phyloP scores from a whole-genome alignment of 2,797 vertebrate species.

The Acipenser oxyrinchus region DNA sequence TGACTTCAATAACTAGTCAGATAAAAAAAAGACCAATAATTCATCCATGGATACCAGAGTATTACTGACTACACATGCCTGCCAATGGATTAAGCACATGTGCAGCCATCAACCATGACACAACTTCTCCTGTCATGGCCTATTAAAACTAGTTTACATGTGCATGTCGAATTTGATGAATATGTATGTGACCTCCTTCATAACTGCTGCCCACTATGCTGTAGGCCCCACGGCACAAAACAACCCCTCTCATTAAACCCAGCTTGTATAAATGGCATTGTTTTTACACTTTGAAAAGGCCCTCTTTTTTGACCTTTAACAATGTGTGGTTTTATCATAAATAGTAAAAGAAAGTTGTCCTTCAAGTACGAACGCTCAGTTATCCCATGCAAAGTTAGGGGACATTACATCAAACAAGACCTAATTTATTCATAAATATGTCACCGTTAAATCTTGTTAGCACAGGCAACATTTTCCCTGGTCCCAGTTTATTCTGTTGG shows the following conservation, averaged over 20 bases:
- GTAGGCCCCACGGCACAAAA: conserved; percentile 71
- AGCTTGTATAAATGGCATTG: conserved; percentile 76
- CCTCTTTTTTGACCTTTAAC: conserved; percentile 56
- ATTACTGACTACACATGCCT: conserved; percentile 38
- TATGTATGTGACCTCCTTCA: conserved; percentile 99
- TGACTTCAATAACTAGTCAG: background rate
- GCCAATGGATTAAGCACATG: conserved; percentile 55
- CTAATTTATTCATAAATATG: background rate
- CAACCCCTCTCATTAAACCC: conserved; percentile 88
- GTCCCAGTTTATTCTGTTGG: no score
- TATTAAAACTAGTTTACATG: conserved; percentile 96
- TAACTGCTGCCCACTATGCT: conserved; percentile 74
- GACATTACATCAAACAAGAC: background rate
- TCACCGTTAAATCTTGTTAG: background rate
- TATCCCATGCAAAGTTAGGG: background rate
- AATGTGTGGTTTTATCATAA: conserved; percentile 55
- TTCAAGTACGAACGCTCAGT: background rate
- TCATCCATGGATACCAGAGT: conserved; percentile 53
- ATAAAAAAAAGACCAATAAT: background rate
- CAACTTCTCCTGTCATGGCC: conserved; percentile 86
- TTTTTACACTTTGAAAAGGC: conserved; percentile 27
- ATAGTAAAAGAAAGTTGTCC: conserved; percentile 40
- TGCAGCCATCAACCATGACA: conserved; percentile 65
- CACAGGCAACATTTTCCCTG: no score
- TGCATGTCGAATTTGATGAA: conserved; percentile 96